Conservation (phyloP, 2,888 invertebrate species). For the Timandra comae region DNA sequence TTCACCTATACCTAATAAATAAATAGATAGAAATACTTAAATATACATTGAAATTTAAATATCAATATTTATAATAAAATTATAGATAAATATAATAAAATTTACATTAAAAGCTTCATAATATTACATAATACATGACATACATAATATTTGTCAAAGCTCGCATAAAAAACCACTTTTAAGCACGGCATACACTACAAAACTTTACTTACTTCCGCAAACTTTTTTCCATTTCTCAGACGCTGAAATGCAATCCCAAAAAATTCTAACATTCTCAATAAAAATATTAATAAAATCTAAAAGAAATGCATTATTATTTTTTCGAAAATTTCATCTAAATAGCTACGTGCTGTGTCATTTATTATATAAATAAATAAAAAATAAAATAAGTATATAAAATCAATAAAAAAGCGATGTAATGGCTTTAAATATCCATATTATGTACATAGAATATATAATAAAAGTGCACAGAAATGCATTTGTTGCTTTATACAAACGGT, state of each 20-base stretch:
- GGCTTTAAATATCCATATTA: slow-evolving; percentile 1
- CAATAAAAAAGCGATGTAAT: slow-evolving; percentile 13
- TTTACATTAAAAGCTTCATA: slow-evolving; percentile 13
- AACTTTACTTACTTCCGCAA: slow-evolving; percentile 72
- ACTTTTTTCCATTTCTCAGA: slow-evolving; percentile 74
- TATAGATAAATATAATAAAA: too few relatives aligned
- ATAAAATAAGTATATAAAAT: slow-evolving; percentile 11
- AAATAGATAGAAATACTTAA: too few relatives aligned
- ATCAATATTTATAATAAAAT: too few relatives aligned
- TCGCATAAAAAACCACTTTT: slow-evolving; percentile 24
- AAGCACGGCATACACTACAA: slow-evolving; percentile 54
- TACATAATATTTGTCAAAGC: slow-evolving; percentile 18
- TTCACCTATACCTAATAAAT: too few relatives aligned
- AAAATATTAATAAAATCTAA: slow-evolving; percentile 22
- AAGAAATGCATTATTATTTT: slow-evolving; percentile 22
- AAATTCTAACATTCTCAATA: slow-evolving; percentile 59
- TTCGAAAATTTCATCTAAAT: slow-evolving; percentile 21
- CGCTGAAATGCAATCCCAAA: slow-evolving; percentile 72
- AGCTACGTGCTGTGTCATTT: slow-evolving; percentile 20
- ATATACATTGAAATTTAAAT: too few relatives aligned
- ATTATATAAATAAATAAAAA: slow-evolving; percentile 11
- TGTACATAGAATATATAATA: slow-evolving; percentile 11
- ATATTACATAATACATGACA: too few relatives aligned
- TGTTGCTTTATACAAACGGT: slow-evolving; percentile 11
- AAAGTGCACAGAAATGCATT: too few relatives aligned